These are phyloP conservation scores for Ceratotherium simum DNA, from an alignment of 2,113 vertebrate species.

Conservation along the genomic window DNA sequence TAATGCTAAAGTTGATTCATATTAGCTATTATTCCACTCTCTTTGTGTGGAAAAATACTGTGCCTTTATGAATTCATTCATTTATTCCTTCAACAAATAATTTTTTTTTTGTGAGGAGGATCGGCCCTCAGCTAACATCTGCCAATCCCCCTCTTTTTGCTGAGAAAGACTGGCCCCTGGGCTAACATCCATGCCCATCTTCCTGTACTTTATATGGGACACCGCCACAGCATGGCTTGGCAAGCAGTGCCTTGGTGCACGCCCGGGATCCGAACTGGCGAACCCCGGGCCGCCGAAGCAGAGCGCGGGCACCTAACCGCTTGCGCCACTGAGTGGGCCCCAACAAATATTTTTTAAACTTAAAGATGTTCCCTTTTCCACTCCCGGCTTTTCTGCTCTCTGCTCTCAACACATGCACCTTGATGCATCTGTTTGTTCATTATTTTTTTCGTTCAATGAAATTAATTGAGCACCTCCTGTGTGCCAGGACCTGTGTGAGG, in stretches of 20 bases:
- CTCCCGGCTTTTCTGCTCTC: not conserved
- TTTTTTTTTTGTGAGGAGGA: not conserved
- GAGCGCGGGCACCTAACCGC: no score
- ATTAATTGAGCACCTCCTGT: not conserved
- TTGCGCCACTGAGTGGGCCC: no score
- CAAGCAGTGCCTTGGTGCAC: no score
- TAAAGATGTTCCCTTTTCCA: not conserved
- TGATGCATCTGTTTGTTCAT: not conserved
- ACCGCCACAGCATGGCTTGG: no score
- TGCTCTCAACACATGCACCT: not conserved
- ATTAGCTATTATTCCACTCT: not conserved
- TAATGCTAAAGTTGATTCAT: not conserved
- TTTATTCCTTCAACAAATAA: not conserved
- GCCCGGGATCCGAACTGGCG: no score
- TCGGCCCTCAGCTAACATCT: no score
- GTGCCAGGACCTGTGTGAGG: not conserved
- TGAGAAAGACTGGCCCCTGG: no score
- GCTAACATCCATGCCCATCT: no score
- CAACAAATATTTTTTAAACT: not conserved
- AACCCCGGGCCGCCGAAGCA: no score
- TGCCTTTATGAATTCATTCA: not conserved
- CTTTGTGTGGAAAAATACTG: not conserved
- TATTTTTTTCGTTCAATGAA: not conserved
- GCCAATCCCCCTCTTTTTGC: no score
- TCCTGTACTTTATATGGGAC: no score